Evolutionary conservation across 2,797 vertebrate genomes (phyloP).

Genomic region (Danio kyathit): DNA sequence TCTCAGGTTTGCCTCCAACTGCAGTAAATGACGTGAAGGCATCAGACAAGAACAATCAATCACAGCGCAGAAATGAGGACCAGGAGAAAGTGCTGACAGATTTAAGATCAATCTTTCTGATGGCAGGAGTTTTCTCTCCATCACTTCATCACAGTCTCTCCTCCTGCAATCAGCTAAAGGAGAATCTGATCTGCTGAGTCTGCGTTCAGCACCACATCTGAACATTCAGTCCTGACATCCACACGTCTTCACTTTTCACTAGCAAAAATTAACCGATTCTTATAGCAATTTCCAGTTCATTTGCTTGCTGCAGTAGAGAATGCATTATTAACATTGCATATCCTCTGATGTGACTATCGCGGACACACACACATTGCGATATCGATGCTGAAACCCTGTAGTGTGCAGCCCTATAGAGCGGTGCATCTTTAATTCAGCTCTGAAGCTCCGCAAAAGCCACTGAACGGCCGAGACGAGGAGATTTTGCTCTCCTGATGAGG

Average conservation of each 20-base stretch:
- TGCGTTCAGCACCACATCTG: background rate
- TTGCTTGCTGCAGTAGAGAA: too few species aligned
- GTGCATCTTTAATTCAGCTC: background rate
- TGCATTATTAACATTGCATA: too few species aligned
- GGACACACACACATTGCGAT: too few species aligned
- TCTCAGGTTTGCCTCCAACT: background rate
- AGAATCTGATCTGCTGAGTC: background rate
- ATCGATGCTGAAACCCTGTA: too few species aligned
- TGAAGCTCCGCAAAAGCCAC: background rate
- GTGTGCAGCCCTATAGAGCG: too few species aligned
- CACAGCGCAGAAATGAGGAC: slow-evolving; percentile 16
- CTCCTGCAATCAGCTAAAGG: background rate
- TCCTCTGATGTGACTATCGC: too few species aligned
- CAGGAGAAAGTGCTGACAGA: background rate
- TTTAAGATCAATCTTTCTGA: slow-evolving; percentile 42
- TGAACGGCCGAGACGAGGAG: background rate
- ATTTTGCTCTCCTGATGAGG: slow-evolving; percentile 5
- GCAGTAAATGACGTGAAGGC: background rate
- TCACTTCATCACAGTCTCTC: slow-evolving; percentile 29
- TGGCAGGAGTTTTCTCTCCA: background rate
- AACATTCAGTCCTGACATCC: too few species aligned
- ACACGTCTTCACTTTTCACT: too few species aligned
- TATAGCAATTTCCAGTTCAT: too few species aligned
- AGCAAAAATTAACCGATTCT: too few species aligned
- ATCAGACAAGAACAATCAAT: slow-evolving; percentile 58